Base-by-base conservation (phyloP, 2,888 invertebrate species). In the Embidobia sp. region DNA sequence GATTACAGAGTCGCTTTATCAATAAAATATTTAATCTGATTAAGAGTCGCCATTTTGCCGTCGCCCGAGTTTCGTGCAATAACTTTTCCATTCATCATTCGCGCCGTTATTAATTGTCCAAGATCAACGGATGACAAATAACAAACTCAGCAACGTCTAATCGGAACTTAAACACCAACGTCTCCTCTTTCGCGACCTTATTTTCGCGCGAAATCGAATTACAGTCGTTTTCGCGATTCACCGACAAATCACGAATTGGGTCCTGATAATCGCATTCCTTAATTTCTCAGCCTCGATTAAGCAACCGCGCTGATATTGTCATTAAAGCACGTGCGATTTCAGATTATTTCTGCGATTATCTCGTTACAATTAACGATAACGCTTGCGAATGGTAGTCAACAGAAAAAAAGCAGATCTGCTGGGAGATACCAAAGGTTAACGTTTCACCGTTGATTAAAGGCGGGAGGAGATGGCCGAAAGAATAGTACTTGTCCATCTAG, bases 1-100 rank as follows among this genome's bases (percentile, higher is more conserved):
- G 48, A 57, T 48, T 67, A 33, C 10, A 40, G 40, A 31, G 37
- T 48, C 48, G 15, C 19, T 15, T 67, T 57, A 49, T 57, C 67
- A 48, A 29, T 48, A 18, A 67, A 57, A 31, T 55, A 67, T 67
- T 67, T 67, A 55, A 64, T 67, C 67, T 57, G 67, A 67, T 67
- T 67, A 63, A 31, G 22, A 51, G 27, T 66, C 35, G 44, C 31
- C 53, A 27, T 66, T 44, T 51, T 27, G 49, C 15, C n/a, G 22
- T 1, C 35, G 22, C 7, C 11, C 35, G 37, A 44, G 22, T 22
- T 26, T 42, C 19, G 19, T 15, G 19, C 16, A 35, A 42, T 31
- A 18, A 51, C 26, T 53, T 51, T 66, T 64, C 31, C 19, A 26
- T 35, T 22, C 11, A 11, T n/a, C n/a, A n/a, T n/a, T n/a, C n/a